A percentile compares a stretch with the other conserved stretches of the same genome.
These are phyloP conservation scores for Numida meleagris DNA, from an alignment of 2,113 vertebrate genomes.

Conservation along the genomic window DNA sequence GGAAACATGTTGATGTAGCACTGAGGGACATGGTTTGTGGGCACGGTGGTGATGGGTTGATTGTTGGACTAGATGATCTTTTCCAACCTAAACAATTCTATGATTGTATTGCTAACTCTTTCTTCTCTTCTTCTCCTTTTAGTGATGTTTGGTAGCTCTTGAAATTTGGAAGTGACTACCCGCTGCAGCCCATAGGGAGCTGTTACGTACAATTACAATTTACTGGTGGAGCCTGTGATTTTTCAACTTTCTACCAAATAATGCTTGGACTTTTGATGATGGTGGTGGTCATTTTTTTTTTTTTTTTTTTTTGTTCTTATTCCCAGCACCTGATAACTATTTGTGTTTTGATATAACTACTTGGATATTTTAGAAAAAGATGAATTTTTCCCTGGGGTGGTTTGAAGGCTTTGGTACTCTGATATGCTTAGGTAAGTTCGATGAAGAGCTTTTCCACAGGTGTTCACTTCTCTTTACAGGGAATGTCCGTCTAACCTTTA, in stretches of 20 bases:
- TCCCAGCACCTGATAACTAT: neutral
- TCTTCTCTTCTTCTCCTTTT: neutral
- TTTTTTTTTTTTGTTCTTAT: neutral
- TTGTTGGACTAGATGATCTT: no score
- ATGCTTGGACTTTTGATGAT: neutral
- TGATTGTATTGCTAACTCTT: neutral
- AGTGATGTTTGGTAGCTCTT: neutral
- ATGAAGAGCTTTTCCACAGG: neutral
- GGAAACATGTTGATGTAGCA: no score
- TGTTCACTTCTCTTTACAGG: neutral
- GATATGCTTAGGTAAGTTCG: neutral
- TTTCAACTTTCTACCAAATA: neutral
- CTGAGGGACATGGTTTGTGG: no score
- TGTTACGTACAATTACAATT: neutral
- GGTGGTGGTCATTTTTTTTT: neutral
- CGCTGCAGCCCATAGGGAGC: neutral
- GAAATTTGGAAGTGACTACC: neutral
- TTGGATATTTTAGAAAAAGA: neutral
- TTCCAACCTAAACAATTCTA: no score
- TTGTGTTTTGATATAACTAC: neutral
- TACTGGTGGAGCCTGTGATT: neutral
- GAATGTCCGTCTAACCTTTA: neutral
- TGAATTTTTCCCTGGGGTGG: neutral
- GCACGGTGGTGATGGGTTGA: no score
- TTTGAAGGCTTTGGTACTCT: neutral